A percentile compares a stretch with the other conserved stretches of the same genome.
phyloP scores from a whole-genome alignment of 2,797 vertebrate genomes.

The Cuniculus paca region DNA sequence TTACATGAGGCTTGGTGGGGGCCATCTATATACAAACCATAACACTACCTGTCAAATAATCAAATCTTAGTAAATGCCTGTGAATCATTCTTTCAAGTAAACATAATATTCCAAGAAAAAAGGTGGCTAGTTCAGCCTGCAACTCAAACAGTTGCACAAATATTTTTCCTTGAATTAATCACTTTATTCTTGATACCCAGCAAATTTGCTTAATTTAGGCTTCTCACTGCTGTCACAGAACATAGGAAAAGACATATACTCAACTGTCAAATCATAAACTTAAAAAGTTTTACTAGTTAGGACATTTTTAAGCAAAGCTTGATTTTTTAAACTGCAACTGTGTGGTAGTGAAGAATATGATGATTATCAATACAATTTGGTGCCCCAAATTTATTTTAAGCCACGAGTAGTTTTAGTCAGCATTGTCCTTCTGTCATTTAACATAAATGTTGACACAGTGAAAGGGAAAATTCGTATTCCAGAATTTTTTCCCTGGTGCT shows the following conservation, averaged over 20 bases:
- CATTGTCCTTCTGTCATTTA: background rate
- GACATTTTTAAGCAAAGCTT: background rate
- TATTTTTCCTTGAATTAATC: conserved; percentile 21
- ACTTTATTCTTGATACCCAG: background rate
- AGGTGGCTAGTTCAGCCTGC: background rate
- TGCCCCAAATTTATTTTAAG: background rate
- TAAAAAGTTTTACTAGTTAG: background rate
- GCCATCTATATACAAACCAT: too few species aligned
- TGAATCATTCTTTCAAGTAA: conserved; percentile 42
- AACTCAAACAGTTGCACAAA: conserved; percentile 26
- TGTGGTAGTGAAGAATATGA: background rate
- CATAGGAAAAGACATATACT: background rate
- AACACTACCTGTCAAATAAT: background rate
- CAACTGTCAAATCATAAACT: background rate
- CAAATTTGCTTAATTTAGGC: background rate
- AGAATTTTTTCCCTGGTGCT: background rate
- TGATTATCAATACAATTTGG: background rate
- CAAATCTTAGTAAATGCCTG: background rate
- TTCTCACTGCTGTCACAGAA: background rate
- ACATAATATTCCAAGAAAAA: background rate
- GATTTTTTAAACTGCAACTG: background rate
- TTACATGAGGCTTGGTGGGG: too few species aligned
- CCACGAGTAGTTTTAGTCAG: background rate
- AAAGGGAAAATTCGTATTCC: background rate
- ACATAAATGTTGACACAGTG: background rate